Percentiles rank a stretch among this genome's conserved stretches.
Conservation (phyloP, 2,797 vertebrate species). For the Hydrocynus forskahlii region DNA sequence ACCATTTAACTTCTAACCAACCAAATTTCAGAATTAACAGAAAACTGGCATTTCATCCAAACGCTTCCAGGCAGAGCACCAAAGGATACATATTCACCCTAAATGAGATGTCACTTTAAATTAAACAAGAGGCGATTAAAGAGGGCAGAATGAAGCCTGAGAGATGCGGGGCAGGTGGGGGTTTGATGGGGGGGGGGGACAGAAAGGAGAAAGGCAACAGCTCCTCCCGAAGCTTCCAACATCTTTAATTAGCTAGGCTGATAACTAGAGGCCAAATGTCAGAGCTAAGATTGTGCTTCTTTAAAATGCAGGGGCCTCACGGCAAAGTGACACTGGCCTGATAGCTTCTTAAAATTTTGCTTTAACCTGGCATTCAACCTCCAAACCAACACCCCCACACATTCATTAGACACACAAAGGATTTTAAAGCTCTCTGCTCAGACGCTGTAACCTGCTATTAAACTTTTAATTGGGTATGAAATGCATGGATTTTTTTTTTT, state of each 20-base stretch:
- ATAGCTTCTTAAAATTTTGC: conserved; percentile 47
- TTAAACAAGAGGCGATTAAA: conserved; percentile 27
- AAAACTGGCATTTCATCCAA: conserved; percentile 30
- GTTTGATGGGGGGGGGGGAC: not conserved
- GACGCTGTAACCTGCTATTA: not conserved
- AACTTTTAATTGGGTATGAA: conserved; percentile 1
- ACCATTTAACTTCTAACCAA: conserved; percentile 24
- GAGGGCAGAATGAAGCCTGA: conserved; percentile 11
- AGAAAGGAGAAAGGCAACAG: conserved; percentile 18
- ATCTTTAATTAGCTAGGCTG: conserved; percentile 47
- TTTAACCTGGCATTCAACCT: conserved; percentile 44
- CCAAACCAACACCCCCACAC: conserved; percentile 10
- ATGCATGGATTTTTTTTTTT: not conserved
- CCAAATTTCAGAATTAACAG: conserved; percentile 23
- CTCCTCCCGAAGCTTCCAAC: conserved; percentile 32
- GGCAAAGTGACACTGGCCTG: conserved; percentile 43
- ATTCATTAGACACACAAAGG: conserved; percentile 14
- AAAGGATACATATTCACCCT: conserved; percentile 27
- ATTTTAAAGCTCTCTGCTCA: not conserved
- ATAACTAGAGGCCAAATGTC: conserved; percentile 39
- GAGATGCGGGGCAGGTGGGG: not conserved
- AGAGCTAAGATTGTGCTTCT: conserved; percentile 39
- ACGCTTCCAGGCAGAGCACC: not conserved
- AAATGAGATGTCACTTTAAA: conserved; percentile 49
- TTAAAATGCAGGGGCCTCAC: conserved; percentile 46